A percentile compares a stretch with the other conserved stretches of the same genome.
Conservation (phyloP, 1,140 invertebrate species). For the Phenacoccus solenopsis region DNA sequence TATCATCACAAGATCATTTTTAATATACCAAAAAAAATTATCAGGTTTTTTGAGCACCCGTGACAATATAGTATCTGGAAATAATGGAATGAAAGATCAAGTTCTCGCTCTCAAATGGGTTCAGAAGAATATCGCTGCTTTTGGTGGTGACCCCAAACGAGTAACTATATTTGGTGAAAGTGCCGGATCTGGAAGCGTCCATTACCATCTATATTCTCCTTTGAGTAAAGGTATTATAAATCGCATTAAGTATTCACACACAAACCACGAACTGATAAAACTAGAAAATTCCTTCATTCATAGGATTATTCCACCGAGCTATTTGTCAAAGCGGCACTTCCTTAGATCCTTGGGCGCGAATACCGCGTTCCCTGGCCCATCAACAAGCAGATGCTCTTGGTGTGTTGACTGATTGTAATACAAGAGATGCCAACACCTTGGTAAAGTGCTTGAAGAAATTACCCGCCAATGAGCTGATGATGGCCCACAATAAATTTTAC, state of each 20-base stretch:
- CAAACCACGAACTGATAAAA: background rate
- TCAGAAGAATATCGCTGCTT: slow-evolving; percentile 67
- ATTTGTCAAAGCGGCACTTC: slow-evolving; percentile 47
- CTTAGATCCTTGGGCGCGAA: slow-evolving; percentile 46
- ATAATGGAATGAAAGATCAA: slow-evolving; percentile 84
- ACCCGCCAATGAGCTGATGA: background rate
- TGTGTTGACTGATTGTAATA: slow-evolving; percentile 26
- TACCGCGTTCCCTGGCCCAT: background rate
- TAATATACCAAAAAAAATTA: no score
- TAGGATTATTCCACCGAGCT: slow-evolving; percentile 32
- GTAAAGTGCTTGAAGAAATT: slow-evolving; percentile 4
- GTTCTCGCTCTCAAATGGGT: slow-evolving; percentile 75
- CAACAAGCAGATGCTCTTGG: background rate
- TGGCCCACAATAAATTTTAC: background rate
- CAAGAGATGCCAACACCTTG: background rate
- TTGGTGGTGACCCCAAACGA: slow-evolving; percentile 73
- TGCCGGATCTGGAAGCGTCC: slow-evolving; percentile 59
- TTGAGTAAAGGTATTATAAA: slow-evolving; percentile 32
- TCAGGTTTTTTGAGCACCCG: background rate
- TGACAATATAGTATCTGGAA: slow-evolving; percentile 46
- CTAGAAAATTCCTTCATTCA: background rate
- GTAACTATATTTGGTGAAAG: slow-evolving; percentile 85
- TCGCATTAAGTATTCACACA: no score
- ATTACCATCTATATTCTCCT: slow-evolving; percentile 51
- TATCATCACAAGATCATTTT: no score